Conservation (phyloP, 2,888 invertebrate genomes). For the Blastobasis adustella region DNA sequence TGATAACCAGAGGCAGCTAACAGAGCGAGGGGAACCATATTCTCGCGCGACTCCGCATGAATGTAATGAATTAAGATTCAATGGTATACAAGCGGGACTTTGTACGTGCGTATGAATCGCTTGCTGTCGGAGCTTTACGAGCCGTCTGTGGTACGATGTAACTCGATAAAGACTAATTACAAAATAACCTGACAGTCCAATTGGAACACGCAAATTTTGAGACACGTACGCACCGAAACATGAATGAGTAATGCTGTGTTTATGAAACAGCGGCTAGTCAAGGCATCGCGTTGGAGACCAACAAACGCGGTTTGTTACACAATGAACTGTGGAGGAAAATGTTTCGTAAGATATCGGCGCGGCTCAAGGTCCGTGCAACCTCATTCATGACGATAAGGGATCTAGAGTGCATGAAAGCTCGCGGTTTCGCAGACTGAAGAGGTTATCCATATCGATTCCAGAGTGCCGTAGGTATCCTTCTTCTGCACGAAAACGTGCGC, state of each 20-base stretch:
- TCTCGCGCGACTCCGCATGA: conserved; percentile 69
- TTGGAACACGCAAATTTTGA: too few species aligned
- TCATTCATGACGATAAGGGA: conserved; percentile 39
- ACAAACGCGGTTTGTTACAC: conserved; percentile 11
- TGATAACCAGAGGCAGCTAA: conserved; percentile 71
- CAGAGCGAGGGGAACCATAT: conserved; percentile 71
- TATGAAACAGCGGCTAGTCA: background rate
- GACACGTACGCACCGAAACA: too few species aligned
- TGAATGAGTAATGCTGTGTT: too few species aligned
- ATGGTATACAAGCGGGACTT: conserved; percentile 49
- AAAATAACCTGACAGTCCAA: conserved; percentile 8
- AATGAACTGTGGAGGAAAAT: conserved; percentile 41
- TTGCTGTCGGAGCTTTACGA: conserved; percentile 40
- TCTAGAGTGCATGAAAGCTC: conserved; percentile 36
- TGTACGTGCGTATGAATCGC: conserved; percentile 47
- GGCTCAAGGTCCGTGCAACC: conserved; percentile 47
- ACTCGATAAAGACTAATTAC: conserved; percentile 29
- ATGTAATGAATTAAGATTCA: conserved; percentile 73
- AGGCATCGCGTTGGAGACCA: background rate
- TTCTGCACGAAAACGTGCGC: conserved; percentile 40
- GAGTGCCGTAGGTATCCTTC: conserved; percentile 28
- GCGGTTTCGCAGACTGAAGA: conserved; percentile 18
- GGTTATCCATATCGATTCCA: conserved; percentile 47
- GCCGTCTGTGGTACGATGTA: conserved; percentile 3
- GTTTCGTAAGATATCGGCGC: conserved; percentile 39